These are phyloP conservation scores for Scolopax mira DNA, from an alignment of 2,113 vertebrate genomes.

Conservation along the genomic window DNA sequence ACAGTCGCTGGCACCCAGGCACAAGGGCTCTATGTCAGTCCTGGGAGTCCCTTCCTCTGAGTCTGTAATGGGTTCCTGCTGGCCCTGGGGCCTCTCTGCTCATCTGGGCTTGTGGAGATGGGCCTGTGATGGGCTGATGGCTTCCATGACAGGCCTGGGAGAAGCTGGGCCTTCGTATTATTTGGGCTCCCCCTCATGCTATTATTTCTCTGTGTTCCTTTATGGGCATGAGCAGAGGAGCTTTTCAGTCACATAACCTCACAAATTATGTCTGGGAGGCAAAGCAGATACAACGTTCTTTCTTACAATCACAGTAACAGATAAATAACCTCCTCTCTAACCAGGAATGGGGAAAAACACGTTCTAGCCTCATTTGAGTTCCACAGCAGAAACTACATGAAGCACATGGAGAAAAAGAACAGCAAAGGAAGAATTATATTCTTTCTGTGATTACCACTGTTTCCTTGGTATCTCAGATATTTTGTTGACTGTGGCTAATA, in stretches of 20 bases:
- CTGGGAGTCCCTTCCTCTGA: background rate
- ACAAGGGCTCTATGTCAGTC: background rate
- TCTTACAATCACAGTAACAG: background rate
- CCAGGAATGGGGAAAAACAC: background rate
- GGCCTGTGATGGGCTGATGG: background rate
- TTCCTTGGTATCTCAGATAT: background rate
- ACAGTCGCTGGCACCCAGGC: accelerated
- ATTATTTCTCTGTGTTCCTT: background rate
- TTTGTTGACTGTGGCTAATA: background rate
- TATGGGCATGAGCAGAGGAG: background rate
- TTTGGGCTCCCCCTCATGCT: background rate
- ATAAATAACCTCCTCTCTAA: background rate
- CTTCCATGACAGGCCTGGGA: background rate
- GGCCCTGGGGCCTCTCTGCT: background rate
- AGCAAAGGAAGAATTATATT: background rate
- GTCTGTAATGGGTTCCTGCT: background rate
- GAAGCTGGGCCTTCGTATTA: background rate
- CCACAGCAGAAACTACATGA: background rate
- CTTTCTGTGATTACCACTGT: background rate
- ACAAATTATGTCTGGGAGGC: background rate
- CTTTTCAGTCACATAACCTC: background rate
- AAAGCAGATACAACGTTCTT: background rate
- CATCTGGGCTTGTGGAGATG: background rate
- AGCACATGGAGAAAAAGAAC: background rate
- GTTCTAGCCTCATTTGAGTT: background rate